Base-by-base conservation (phyloP, 1,140 invertebrate species). In the Drosophila arizonae region DNA sequence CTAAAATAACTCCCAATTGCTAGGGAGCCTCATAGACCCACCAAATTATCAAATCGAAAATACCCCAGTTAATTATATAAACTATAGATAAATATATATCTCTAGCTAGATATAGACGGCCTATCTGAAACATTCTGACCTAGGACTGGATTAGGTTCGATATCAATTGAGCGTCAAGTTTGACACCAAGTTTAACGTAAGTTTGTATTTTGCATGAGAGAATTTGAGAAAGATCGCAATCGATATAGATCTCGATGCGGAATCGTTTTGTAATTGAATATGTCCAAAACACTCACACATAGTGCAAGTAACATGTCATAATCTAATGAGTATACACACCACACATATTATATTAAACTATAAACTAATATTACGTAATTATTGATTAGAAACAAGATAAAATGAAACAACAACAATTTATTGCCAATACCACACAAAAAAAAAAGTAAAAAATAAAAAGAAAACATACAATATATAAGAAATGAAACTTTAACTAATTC, bases 361-460 rank as follows among this genome's bases (percentile, higher is more conserved):
- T 45, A n/a, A 46, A 46, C 43, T 46, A 17, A 70, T 72, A 72
- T 50, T 81, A 79, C 58, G 60, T 69, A 74, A 63, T 58, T 65
- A 86, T 69, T 72, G 62, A 30, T 33, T 72, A 72, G 54, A 50
- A 10, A 72, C 77, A 76, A 52, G 62, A 86, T 50, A 63, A 64
- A 67, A 67, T 56, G 54, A 71, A 71, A 72, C 41, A 58, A 72
- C 41, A 58, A 58, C 70, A 51, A 64, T 58, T 82, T 64, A 87
- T 79, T 79, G 82, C 84, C 82, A 87, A 87, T 88, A 87, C 68
- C 21, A 64, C 79, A 81, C 73, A 79, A 79, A 65, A 77, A 71
- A 71, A 33, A 0, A 30, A 5, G 5, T 6, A 30, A 3, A 30
- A 33, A 33, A 10, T 9, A 33, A 79, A 79, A 65, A 77, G 62